Evolutionary conservation across 2,113 vertebrate species (phyloP), one percentile per base, ranked within the genome.

Genomic region (Bagarius yarrelli): DNA sequence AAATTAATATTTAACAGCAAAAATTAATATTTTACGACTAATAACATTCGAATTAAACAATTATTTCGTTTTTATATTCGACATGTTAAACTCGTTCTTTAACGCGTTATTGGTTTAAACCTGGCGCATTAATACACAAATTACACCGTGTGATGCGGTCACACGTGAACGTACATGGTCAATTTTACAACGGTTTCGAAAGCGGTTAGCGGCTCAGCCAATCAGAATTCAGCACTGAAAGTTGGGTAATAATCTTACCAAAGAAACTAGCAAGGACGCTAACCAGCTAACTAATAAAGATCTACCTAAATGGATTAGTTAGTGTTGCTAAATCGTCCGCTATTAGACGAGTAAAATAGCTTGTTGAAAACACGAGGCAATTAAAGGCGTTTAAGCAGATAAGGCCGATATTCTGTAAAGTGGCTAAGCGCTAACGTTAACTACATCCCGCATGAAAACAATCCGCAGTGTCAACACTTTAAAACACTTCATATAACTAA

Each of bases 391-490:
- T 52, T 11, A 21, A 30, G 0, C 8, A 12, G 16, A 30, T 12
- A 30, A 56, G 9, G 47, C 14, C 25, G 72, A 19, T 36, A 3
- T 56, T 14, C 34, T 55, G 73, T 25, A 2, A 57, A 59, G 21
- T 25, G 6, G 73, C 73, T 57, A 75, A 73, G 8, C 21, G 70
- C 70, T 55, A 73, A 59, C 55, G 55, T 57, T 19, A 18, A 59
- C 34, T 50, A 66, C 70, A 64, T 72, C 13, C 69, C 14, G 44
- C 32, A 74, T 64, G 71, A 66, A 81, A 66, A 75, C 71, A 81
- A 21, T 30, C 34, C 71, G 59, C 71, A 56, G 71, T 75, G 71
- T 75, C 79, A 81, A 56, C 79, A 81, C 59, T 66, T 66, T 40
- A 15, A 27, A 0, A 34, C 0, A 23, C 78, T 57, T 56, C 64